Evolutionary conservation across 2,797 vertebrate genomes (phyloP).

Genomic region (Lacerta bilineata): DNA sequence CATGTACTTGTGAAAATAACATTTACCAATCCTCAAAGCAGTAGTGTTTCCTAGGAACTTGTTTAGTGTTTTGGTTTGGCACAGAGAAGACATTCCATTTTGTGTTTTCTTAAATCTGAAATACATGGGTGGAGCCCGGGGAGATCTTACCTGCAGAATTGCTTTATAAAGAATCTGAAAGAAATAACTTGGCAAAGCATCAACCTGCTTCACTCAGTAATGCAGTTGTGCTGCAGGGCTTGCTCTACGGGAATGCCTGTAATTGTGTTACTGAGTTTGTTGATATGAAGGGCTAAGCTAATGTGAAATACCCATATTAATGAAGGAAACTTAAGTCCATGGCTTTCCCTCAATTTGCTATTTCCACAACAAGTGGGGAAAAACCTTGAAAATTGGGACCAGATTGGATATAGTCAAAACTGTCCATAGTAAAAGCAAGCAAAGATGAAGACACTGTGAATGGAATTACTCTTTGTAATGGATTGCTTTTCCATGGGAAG

Average conservation of each 20-base stretch:
- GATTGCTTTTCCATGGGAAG: conserved; percentile 48
- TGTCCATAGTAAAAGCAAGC: conserved; percentile 22
- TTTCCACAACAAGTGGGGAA: conserved; percentile 29
- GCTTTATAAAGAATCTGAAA: background rate
- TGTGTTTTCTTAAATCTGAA: conserved; percentile 38
- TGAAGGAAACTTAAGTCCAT: conserved; percentile 41
- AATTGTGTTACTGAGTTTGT: background rate
- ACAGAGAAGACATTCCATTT: conserved; percentile 63
- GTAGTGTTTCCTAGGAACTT: conserved; percentile 52
- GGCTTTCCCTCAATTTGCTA: conserved; percentile 58
- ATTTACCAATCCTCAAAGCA: conserved; percentile 53
- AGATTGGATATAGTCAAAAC: conserved; percentile 46
- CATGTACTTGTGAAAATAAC: conserved; percentile 59
- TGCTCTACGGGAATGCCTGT: conserved; percentile 30
- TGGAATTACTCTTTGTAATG: background rate
- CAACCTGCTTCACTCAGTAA: background rate
- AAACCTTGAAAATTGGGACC: conserved; percentile 52
- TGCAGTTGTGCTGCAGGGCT: background rate
- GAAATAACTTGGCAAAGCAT: conserved; percentile 4
- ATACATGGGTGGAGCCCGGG: accelerated
- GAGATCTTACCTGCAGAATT: conserved; percentile 33
- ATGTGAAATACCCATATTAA: conserved; percentile 41
- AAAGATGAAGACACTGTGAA: conserved; percentile 25
- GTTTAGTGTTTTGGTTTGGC: conserved; percentile 31
- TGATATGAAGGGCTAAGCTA: conserved; percentile 44